Percentiles rank a stretch among this genome's conserved stretches.
These are phyloP conservation scores for Erynnis tages DNA, from an alignment of 2,888 invertebrate species.

Conservation along the genomic window DNA sequence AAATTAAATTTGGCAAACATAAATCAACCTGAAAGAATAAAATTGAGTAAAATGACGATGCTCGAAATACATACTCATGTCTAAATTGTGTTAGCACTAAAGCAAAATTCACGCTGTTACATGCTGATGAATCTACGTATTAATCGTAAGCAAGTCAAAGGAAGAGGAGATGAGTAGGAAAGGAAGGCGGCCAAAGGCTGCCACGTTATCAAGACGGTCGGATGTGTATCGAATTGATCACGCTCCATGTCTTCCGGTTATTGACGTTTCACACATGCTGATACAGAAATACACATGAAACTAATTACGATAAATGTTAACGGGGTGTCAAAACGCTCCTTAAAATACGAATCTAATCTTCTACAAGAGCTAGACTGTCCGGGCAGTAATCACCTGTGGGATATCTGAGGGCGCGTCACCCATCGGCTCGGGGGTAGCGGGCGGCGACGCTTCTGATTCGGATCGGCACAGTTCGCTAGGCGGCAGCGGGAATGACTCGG, in stretches of 20 bases:
- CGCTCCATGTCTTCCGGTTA: slow-evolving; percentile 60
- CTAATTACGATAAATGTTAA: slow-evolving; percentile 66
- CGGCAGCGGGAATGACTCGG: slow-evolving; percentile 45
- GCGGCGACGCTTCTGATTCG: slow-evolving; percentile 32
- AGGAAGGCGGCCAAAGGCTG: slow-evolving; percentile 44
- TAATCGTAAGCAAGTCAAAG: slow-evolving; percentile 41
- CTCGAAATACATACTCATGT: slow-evolving; percentile 4
- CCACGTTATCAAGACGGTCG: slow-evolving; percentile 37
- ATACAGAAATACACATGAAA: slow-evolving; percentile 66
- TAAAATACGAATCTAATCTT: slow-evolving; percentile 67
- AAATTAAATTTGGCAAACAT: background rate
- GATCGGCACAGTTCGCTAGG: slow-evolving; percentile 39
- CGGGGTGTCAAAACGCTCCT: slow-evolving; percentile 55
- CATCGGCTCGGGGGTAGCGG: slow-evolving; percentile 33
- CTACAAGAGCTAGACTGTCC: slow-evolving; percentile 69
- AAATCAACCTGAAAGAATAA: background rate
- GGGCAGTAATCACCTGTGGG: slow-evolving; percentile 72
- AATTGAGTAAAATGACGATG: slow-evolving; percentile 2
- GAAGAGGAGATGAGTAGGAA: slow-evolving; percentile 40
- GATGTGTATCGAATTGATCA: slow-evolving; percentile 45
- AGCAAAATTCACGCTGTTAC: slow-evolving; percentile 38
- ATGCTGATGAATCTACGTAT: slow-evolving; percentile 33
- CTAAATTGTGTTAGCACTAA: slow-evolving; percentile 54
- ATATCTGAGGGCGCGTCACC: slow-evolving; percentile 32
- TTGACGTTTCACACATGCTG: slow-evolving; percentile 71